These are phyloP conservation scores for Lycophotia porphyrea DNA, from an alignment of 2,888 invertebrate species.

Conservation along the genomic window DNA sequence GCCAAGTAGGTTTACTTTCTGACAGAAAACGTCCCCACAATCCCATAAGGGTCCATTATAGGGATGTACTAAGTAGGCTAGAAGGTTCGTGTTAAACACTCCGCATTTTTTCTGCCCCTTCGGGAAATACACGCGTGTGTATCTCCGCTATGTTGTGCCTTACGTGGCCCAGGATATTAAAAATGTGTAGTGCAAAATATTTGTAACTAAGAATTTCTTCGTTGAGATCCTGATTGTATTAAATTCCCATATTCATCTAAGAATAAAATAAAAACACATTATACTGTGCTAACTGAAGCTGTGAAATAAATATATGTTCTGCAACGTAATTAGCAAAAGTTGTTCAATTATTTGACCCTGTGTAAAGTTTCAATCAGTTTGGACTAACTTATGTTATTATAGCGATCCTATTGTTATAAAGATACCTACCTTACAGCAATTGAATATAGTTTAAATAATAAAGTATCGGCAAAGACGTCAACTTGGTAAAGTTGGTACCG, in stretches of 20 bases:
- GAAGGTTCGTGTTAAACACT: slow-evolving; percentile 10
- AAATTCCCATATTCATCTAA: slow-evolving; percentile 25
- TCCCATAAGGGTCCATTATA: background rate
- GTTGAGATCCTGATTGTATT: slow-evolving; percentile 18
- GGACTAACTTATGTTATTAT: slow-evolving; percentile 26
- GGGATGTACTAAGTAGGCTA: slow-evolving; percentile 13
- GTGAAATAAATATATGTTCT: slow-evolving; percentile 16
- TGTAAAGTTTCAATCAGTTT: slow-evolving; percentile 26
- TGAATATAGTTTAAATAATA: slow-evolving; percentile 57
- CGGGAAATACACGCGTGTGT: slow-evolving; percentile 42
- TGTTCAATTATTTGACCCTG: slow-evolving; percentile 22
- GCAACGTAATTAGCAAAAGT: slow-evolving; percentile 2
- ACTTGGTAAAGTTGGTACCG: slow-evolving; percentile 52
- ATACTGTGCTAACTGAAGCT: slow-evolving; percentile 9
- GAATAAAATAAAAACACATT: slow-evolving; percentile 14
- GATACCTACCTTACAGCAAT: slow-evolving; percentile 38
- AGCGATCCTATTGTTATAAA: slow-evolving; percentile 32
- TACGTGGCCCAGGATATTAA: slow-evolving; percentile 33
- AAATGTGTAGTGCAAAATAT: slow-evolving; percentile 38
- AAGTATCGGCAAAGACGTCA: slow-evolving; percentile 49
- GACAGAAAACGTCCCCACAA: background rate
- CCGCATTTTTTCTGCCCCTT: slow-evolving; percentile 14
- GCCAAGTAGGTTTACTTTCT: background rate
- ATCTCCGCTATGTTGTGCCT: slow-evolving; percentile 16
- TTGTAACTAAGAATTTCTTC: slow-evolving; percentile 27